Base-by-base conservation (phyloP, 2,113 vertebrate genomes). In the Ammospiza caudacuta region DNA sequence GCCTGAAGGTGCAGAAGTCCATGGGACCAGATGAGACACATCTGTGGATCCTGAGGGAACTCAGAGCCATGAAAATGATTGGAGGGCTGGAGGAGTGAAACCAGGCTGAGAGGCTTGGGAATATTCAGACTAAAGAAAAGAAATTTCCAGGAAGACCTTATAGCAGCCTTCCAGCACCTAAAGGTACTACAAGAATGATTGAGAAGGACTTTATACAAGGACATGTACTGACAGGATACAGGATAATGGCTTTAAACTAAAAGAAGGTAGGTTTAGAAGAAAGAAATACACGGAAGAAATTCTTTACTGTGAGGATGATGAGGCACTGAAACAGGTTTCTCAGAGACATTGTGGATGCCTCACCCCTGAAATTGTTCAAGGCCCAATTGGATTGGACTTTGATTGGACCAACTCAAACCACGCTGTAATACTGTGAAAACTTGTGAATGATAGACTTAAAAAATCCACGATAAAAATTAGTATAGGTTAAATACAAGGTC, bases 211-310 rank as follows among this genome's bases (percentile, higher is more conserved):
- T 37, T 21, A 6, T 21, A 46, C 20, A 21, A 29, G 19, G 39
- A 39, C 19, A 25, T 2, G 0, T 5, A 66, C 27, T 33, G 22
- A 51, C 22, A 52, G 37, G 18, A 31, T 35, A 64, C 1, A 1
- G 33, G 22, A 33, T 33, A 44, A 67, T 24, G 10, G 15, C 37
- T 46, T 67, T 44, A 52, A 51, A 59, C 9, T 39, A 13, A 81
- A 37, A 33, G 5, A 73, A 43, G 6, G 12, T 21, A 46, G 15
- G 37, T 52, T 89, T 74, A 52, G 44, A 29, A 58, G 46, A 47
- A 47, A 47, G 46, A 22, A 47, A 51, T 14, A n/a, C 2, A 74
- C 66, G 22, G 31, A 73, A 73, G 18, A 37, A 52, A 52, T 37
- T 74, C 5, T 74, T 67, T 29, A 12, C 61, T 59, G 11, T 52